These are phyloP conservation scores for Tiliacea citrago DNA, from an alignment of 2,888 invertebrate genomes.

Conservation along the genomic window DNA sequence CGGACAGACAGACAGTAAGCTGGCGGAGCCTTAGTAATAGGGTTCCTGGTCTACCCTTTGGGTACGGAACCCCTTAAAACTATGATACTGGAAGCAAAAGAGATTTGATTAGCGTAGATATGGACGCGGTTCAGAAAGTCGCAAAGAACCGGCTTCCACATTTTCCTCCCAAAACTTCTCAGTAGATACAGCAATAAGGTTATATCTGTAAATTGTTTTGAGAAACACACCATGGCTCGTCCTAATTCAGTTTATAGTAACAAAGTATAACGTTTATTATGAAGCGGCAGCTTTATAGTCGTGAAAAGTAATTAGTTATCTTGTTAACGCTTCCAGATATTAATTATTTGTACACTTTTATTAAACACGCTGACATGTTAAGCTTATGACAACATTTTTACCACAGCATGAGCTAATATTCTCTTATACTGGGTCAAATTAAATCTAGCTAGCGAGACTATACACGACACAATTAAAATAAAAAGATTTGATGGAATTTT, in stretches of 20 bases:
- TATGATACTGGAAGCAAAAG: no score
- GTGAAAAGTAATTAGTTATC: conserved; percentile 8
- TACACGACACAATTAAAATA: no score
- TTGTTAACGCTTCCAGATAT: background rate
- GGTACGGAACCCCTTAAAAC: no score
- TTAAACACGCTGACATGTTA: background rate
- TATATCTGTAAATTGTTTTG: background rate
- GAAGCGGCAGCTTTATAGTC: background rate
- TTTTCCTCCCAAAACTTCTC: background rate
- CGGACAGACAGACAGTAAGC: no score
- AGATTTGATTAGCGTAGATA: no score
- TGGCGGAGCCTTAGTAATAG: no score
- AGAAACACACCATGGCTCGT: background rate
- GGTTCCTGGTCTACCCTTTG: no score
- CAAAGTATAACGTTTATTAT: background rate
- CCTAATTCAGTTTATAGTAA: background rate
- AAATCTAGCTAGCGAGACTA: no score
- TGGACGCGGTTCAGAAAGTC: no score
- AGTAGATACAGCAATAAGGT: background rate
- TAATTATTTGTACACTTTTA: conserved; percentile 1
- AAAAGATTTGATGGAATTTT: no score
- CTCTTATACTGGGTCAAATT: no score
- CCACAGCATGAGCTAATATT: background rate
- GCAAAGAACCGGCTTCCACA: background rate
- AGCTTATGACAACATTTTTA: background rate